A percentile compares a stretch with the other conserved stretches of the same genome.
Evolutionary conservation across 2,113 vertebrate genomes (phyloP).

Genomic region (Pomatostomus ruficeps): DNA sequence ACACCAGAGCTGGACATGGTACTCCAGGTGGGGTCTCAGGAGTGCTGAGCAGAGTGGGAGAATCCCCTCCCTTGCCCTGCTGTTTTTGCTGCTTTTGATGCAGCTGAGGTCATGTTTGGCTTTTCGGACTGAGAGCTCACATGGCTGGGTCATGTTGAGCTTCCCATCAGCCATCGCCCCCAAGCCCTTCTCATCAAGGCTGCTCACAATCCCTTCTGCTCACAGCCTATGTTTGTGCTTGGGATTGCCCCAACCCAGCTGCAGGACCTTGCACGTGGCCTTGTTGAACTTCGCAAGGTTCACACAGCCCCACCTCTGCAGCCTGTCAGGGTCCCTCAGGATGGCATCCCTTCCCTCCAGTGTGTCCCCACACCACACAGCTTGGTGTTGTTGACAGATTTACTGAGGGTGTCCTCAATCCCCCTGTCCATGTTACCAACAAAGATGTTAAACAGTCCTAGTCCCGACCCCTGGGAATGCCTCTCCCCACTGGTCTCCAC

Average conservation of each 20-base stretch:
- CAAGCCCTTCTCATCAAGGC: background rate
- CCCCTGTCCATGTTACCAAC: background rate
- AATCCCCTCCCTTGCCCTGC: background rate
- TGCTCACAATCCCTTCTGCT: background rate
- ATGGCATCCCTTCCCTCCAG: background rate
- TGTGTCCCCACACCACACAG: background rate
- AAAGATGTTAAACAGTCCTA: background rate
- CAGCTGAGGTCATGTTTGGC: background rate
- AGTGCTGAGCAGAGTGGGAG: background rate
- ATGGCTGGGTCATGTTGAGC: background rate
- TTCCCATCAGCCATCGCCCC: accelerated
- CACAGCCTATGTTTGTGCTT: background rate
- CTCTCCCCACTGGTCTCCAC: background rate
- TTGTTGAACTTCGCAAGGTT: background rate
- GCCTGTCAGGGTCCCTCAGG: background rate
- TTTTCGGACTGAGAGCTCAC: background rate
- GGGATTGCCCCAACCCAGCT: background rate
- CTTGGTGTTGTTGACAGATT: background rate
- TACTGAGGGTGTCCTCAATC: background rate
- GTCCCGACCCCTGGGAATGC: background rate
- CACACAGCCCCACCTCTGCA: background rate
- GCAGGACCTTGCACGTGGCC: background rate
- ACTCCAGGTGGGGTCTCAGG: background rate
- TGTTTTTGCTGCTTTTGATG: background rate
- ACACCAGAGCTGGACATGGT: background rate